Evolutionary conservation across 2,113 vertebrate species (phyloP).

Genomic region (Seriola dumerili): DNA sequence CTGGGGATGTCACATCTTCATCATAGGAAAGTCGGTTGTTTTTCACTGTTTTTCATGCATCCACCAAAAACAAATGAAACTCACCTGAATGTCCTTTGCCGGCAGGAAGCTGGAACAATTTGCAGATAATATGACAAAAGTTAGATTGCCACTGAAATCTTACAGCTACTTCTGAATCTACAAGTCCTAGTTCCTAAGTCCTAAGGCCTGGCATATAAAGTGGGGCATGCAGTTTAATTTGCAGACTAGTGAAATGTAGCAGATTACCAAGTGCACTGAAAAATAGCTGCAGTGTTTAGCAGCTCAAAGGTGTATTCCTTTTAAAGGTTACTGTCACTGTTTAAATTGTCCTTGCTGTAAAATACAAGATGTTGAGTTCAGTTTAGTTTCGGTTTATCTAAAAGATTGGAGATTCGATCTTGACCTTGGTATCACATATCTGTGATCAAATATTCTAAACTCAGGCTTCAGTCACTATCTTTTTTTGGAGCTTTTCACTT

Average conservation of each 20-base stretch:
- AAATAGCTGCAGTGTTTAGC: slow-evolving; percentile 2
- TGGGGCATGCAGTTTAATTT: slow-evolving; percentile 6
- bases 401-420: background rate
- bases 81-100: background rate
- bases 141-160: background rate
- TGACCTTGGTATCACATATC: background rate
- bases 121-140: slow-evolving; percentile 6
- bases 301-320: background rate
- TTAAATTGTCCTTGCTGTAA: no score
- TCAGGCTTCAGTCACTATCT: background rate
- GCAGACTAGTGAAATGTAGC: slow-evolving; percentile 7
- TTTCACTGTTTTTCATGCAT: slow-evolving; percentile 13
- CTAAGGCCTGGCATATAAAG: background rate
- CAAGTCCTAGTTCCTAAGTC: background rate
- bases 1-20: slow-evolving; percentile 6
- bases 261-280: background rate
- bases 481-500: background rate
- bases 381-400: background rate
- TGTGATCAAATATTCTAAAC: background rate
- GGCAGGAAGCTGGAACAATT: background rate
- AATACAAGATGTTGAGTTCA: background rate
- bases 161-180: background rate
- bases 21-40: slow-evolving; percentile 9
- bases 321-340: background rate
- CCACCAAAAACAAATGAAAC: background rate